These are phyloP conservation scores for Caenorhabditis latens DNA, from an alignment of 1,140 invertebrate genomes.

Conservation along the genomic window DNA sequence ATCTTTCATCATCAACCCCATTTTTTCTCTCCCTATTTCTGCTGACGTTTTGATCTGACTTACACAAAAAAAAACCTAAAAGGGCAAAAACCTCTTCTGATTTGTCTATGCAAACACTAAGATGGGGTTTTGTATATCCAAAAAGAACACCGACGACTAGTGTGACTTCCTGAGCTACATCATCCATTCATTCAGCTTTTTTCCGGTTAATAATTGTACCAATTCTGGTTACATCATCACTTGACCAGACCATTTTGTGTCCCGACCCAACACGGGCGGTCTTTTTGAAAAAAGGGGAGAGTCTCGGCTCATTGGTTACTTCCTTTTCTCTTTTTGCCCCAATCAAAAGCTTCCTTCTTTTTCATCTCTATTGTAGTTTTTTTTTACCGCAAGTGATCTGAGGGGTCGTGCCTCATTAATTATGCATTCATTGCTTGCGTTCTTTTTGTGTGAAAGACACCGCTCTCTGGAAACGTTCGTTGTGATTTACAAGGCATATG, in stretches of 20 bases:
- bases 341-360: constrained; percentile 26
- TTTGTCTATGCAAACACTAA: not conserved
- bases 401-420: constrained; percentile 41
- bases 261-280: not conserved
- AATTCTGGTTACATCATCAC: constrained; percentile 32
- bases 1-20: no score
- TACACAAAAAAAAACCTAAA: no score
- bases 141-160: constrained; percentile 13
- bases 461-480: not conserved
- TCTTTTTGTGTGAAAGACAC: not conserved
- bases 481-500: constrained; percentile 45
- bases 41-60: no score
- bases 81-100: no score
- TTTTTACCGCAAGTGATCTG: constrained; percentile 46
- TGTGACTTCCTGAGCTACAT: not conserved
- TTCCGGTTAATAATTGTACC: constrained; percentile 39
- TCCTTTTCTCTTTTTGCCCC: not conserved
- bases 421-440: constrained; percentile 42
- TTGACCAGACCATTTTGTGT: no score
- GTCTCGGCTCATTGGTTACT: constrained; percentile 50
- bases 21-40: no score
- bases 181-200: not conserved
- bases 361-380: constrained; percentile 22
- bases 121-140: not conserved
- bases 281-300: not conserved